These are phyloP conservation scores for Mormyrops boulengeri DNA, from an alignment of 2,797 vertebrate genomes.

Conservation along the genomic window DNA sequence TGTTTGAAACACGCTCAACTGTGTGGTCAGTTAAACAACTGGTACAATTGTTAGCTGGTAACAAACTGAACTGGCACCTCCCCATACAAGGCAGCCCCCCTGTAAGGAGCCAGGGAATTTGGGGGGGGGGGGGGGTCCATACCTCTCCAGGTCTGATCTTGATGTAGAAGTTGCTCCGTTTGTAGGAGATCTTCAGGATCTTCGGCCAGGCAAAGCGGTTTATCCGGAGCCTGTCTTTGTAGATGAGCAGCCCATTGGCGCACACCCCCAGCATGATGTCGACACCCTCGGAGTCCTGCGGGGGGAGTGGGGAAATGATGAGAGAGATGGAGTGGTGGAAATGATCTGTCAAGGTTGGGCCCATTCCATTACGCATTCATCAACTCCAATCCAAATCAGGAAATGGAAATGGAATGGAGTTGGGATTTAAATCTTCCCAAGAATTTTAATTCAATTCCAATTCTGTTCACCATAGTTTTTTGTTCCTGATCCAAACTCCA, in stretches of 20 bases:
- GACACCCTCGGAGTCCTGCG: constrained; percentile 91
- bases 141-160: constrained; percentile 98
- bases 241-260: constrained; percentile 89
- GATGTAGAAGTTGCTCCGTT: constrained; percentile 96
- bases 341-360: not conserved
- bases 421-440: not conserved
- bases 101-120: not conserved
- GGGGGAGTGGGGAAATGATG: not conserved
- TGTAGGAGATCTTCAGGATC: constrained; percentile 98
- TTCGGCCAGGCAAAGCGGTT: constrained; percentile 99
- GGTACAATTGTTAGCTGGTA: not conserved
- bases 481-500: not conserved
- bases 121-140: constrained; percentile 30
- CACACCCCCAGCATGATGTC: constrained; percentile 97
- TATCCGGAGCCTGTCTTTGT: constrained; percentile 93
- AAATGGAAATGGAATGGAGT: not conserved
- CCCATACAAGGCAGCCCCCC: not conserved
- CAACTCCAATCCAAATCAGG: not conserved
- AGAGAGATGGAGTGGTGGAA: not conserved
- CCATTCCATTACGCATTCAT: not conserved
- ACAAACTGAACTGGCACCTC: not conserved
- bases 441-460: not conserved
- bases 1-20: not conserved
- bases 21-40: not conserved
- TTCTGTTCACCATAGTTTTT: not conserved